phyloP scores from a whole-genome alignment of 2,888 invertebrate species.

The Oscheius myriophilus region DNA sequence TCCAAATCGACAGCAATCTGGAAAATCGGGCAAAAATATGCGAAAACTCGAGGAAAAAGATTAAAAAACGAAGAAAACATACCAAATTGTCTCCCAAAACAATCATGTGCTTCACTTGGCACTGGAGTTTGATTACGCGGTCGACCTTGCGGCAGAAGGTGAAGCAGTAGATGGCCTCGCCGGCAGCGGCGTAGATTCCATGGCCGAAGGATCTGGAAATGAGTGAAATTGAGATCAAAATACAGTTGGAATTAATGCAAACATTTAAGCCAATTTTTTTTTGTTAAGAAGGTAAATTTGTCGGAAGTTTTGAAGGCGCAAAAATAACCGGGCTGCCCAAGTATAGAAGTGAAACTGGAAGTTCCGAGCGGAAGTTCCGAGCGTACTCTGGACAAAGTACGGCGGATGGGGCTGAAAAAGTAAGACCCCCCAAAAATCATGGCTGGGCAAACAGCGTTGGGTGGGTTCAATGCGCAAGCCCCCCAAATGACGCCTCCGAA shows the following conservation, averaged over 20 bases:
- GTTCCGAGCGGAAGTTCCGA: too few species aligned
- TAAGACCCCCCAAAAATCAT: too few species aligned
- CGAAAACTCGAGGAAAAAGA: slow-evolving; percentile 1
- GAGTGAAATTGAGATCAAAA: too few species aligned
- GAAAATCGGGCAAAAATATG: background rate
- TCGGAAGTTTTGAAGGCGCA: too few species aligned
- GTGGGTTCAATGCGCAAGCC: too few species aligned
- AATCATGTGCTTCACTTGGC: slow-evolving; percentile 37
- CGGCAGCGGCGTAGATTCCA: slow-evolving; percentile 41
- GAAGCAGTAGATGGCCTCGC: slow-evolving; percentile 37
- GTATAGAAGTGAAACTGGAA: too few species aligned
- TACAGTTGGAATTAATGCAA: background rate
- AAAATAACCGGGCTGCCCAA: too few species aligned
- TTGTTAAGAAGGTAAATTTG: too few species aligned
- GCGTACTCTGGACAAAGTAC: too few species aligned
- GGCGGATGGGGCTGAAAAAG: too few species aligned
- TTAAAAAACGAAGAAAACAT: slow-evolving; percentile 1
- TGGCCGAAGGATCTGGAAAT: slow-evolving; percentile 34
- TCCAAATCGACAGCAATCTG: slow-evolving; percentile 48
- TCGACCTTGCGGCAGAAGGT: slow-evolving; percentile 46
- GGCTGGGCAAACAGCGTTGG: too few species aligned
- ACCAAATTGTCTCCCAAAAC: slow-evolving; percentile 42
- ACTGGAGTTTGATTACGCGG: background rate
- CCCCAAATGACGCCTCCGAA: too few species aligned
- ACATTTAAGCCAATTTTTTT: background rate